Base-by-base conservation (phyloP, 2,797 vertebrate species). In the Coilia nasus region DNA sequence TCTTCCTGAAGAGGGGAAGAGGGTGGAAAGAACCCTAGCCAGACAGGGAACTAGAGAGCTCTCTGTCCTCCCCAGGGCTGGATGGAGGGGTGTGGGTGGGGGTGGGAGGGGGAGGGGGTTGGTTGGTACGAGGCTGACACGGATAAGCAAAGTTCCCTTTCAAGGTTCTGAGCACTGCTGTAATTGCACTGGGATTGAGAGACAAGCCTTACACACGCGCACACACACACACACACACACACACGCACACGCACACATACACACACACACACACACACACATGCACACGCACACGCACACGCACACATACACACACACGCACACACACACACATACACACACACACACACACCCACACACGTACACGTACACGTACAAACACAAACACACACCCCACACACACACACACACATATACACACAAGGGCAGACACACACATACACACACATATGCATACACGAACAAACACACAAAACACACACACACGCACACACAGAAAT, bases 101-200 rank as follows among this genome's bases (percentile, higher is more conserved):
- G 23, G 62, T 2, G 62, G 56, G 56, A 23, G 21, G 11, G 23
- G 23, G 64, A 35, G 28, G 2, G 12, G 62, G 64, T 23, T 28
- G 14, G 28, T 2, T 2, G 64, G 11, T 64, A 11, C 28, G 35
- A 31, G 71, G 31, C 71, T 35, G 71, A 78, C 71, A 78, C 21
- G 71, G 71, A 78, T 78, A 78, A 78, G 71, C 71, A 78, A 78
- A 78, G 71, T 78, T 82, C 82, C 82, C 62, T 54, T 64, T 85
- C 47, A 47, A 28, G 35, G 62, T 59, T 82, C 47, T 67, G 56
- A 83, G 31, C 67, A 25, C 56, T 46, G 64, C 67, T 75, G 67
- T 86, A 83, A 86, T 85, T 85, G 84, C 28, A 64, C 84, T 82
- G 84, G 84, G 84, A 81, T 56, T 82, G 21, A 9, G 84, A 85